Base-by-base conservation (phyloP, 2,113 vertebrate genomes). In the Etheostoma cragini region DNA sequence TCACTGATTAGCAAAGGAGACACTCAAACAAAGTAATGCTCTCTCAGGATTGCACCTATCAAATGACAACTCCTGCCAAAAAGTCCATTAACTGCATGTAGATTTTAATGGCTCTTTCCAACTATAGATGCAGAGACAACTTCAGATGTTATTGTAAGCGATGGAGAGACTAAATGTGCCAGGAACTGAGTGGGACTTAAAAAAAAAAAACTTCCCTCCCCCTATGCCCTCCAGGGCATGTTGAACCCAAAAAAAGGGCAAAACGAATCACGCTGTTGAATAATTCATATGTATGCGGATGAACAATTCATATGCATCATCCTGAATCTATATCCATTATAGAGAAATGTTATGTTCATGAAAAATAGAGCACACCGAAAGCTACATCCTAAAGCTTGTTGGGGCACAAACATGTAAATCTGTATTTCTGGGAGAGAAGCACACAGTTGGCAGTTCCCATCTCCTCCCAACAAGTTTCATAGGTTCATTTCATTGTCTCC, bases 11-110 rank as follows among this genome's bases (percentile, higher is more conserved):
- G 72, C 63, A 81, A 64, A 83, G 62, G 84, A 87, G 87, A 87
- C 83, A 86, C 87, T 89, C 81, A 85, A 60, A 58, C 62, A 71
- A 78, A 85, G 83, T 84, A 87, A 91, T 76, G 69, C 24, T 60
- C 83, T 81, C 77, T 80, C 70, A 73, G 86, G 76, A 82, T 69
- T 78, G 84, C 75, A 57, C 83, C 67, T 82, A 75, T 71, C 83
- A 85, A 88, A 92, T 78, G 87, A 82, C 73, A 84, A 74, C 33
- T 75, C 69, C 81, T 91, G 92, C 93, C 92, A 94, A 93, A 90
- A 93, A 89, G 66, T 87, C 91, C 91, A 94, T 94, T 93, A 94
- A 90, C 90, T 65, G 79, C 86, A 73, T 86, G 84, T 79, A 87
- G 69, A 71, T 82, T 85, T 77, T 78, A 90, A 87, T 84, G 76